These are phyloP conservation scores for Pluvianellus socialis DNA, from an alignment of 2,113 vertebrate genomes.

Conservation along the genomic window DNA sequence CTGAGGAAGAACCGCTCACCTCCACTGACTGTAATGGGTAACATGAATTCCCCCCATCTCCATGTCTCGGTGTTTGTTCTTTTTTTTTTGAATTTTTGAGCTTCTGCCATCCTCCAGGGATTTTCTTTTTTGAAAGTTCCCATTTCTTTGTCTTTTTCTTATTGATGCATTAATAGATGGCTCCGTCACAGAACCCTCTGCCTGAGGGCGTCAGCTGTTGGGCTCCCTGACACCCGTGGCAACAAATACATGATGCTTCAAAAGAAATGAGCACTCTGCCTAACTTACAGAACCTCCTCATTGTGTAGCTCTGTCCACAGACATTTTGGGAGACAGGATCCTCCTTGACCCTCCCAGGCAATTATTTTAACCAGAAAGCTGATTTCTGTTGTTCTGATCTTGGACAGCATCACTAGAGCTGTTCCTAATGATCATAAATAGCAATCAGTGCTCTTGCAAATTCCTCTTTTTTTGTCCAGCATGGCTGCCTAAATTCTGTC, in stretches of 20 bases:
- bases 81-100: neutral
- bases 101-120: neutral
- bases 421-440: neutral
- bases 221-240: neutral
- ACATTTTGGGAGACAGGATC: neutral
- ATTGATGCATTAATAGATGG: neutral
- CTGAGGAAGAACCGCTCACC: neutral
- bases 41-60: neutral
- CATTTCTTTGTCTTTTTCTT: neutral
- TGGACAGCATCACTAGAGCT: neutral
- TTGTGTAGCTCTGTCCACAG: neutral
- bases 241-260: neutral
- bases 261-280: neutral
- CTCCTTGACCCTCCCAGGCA: neutral
- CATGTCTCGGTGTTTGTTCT: neutral
- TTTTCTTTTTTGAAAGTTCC: neutral
- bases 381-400: neutral
- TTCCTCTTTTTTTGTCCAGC: neutral
- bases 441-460: neutral
- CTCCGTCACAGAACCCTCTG: neutral
- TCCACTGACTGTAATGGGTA: neutral
- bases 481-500: neutral
- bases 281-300: neutral
- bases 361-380: constrained; percentile 4
- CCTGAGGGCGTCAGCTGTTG: neutral